A percentile compares a stretch with the other conserved stretches of the same genome.
These are phyloP conservation scores for Oreochromis mossambicus DNA, from an alignment of 2,797 vertebrate species.

Conservation along the genomic window DNA sequence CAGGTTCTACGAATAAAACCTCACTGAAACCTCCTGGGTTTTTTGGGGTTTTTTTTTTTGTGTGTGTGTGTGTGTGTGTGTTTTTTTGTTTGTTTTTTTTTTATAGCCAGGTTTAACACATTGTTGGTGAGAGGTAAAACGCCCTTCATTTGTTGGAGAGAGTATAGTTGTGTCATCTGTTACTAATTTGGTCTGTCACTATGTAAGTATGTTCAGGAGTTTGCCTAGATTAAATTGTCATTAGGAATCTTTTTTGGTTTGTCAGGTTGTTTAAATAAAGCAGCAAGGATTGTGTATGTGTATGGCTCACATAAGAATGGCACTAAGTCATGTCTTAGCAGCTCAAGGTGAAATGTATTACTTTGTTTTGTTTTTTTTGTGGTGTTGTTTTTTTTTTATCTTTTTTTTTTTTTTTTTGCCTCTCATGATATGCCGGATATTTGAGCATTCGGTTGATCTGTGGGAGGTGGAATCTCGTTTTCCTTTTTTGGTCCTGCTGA, in stretches of 20 bases:
- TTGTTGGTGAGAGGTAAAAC: not conserved
- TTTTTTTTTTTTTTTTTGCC: not conserved
- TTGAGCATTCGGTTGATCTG: conserved; percentile 6
- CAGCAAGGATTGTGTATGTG: not conserved
- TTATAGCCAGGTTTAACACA: not conserved
- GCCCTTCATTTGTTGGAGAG: not conserved
- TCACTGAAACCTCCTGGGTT: not conserved
- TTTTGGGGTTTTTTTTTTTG: not conserved
- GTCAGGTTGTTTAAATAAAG: conserved; percentile 15
- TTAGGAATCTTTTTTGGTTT: not conserved
- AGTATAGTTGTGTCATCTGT: not conserved
- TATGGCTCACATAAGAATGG: not conserved
- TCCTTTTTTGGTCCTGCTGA: conserved; percentile 35
- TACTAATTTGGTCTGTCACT: conserved; percentile 2
- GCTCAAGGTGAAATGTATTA: not conserved
- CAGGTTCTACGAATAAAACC: conserved; percentile 10
- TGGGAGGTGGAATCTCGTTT: not conserved
- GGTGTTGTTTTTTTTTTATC: not conserved
- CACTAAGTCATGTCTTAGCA: conserved; percentile 10
- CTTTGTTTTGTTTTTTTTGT: not conserved
- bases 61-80: too few species aligned
- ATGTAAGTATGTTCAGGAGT: not conserved
- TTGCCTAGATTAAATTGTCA: conserved; percentile 2
- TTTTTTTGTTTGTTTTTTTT: not conserved
- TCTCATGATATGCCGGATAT: not conserved